Evolutionary conservation across 2,888 invertebrate genomes (phyloP).

Genomic region (Bursaphelenchus okinawaensis): DNA sequence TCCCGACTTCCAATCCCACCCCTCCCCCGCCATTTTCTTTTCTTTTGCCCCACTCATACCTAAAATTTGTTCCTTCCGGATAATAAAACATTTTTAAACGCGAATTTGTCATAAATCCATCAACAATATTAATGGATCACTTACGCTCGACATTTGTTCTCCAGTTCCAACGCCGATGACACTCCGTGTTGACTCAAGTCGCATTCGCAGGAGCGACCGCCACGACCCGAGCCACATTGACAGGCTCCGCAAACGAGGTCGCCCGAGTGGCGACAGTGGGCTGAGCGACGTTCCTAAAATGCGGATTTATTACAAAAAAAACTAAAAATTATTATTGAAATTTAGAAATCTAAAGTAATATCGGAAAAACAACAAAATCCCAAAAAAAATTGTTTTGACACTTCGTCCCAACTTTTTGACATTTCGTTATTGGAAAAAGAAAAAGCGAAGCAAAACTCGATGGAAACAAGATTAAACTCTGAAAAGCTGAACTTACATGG

Average conservation of each 20-base stretch:
- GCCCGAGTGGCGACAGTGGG: conserved; percentile 40
- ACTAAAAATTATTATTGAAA: too few species aligned
- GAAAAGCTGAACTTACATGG: conserved; percentile 34
- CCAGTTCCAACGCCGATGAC: conserved; percentile 31
- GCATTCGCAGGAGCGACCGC: conserved; percentile 58
- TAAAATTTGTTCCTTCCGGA: neutral
- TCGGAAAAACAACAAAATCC: conserved; percentile 6
- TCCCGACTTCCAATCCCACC: neutral
- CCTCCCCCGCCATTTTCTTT: neutral
- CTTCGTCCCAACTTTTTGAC: too few species aligned
- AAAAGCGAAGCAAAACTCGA: too few species aligned
- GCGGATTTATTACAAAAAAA: neutral
- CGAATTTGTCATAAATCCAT: neutral
- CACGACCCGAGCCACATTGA: conserved; percentile 29
- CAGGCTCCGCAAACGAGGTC: conserved; percentile 51
- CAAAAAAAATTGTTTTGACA: too few species aligned
- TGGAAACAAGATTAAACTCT: neutral
- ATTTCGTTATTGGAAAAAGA: too few species aligned
- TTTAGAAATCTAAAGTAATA: conserved; percentile 16
- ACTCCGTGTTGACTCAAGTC: conserved; percentile 42
- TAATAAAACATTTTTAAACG: too few species aligned
- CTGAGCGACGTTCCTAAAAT: conserved; percentile 44
- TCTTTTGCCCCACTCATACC: neutral
- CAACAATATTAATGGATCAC: conserved; percentile 13
- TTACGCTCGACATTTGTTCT: conserved; percentile 42